Evolutionary conservation across 2,888 invertebrate genomes (phyloP).

Genomic region (Ormyrus labotus): DNA sequence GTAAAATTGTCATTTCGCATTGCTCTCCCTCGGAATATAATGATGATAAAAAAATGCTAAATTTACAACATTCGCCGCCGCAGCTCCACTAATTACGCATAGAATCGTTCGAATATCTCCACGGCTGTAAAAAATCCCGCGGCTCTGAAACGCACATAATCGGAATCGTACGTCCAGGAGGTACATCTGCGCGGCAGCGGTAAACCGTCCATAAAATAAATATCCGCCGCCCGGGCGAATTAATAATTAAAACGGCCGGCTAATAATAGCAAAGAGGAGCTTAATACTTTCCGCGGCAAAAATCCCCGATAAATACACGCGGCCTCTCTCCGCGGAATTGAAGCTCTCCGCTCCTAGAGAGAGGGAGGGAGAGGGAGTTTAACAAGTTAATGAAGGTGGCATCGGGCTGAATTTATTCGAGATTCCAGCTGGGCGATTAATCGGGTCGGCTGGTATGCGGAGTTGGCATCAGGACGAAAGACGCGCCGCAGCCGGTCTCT

Average conservation of each 20-base stretch:
- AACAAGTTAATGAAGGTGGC: conserved; percentile 26
- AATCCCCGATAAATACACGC: neutral
- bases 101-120: too few relatives aligned
- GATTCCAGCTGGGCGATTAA: conserved; percentile 33
- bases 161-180: too few relatives aligned
- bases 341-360: neutral
- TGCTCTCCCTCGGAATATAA: too few relatives aligned
- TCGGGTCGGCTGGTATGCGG: conserved; percentile 19
- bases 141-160: too few relatives aligned
- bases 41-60: too few relatives aligned
- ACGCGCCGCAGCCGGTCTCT: neutral
- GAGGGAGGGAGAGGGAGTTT: neutral
- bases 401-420: conserved; percentile 32
- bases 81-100: too few relatives aligned
- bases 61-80: too few relatives aligned
- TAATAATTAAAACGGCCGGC: neutral
- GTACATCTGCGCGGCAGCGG: too few relatives aligned
- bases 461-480: neutral
- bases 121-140: too few relatives aligned
- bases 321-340: neutral
- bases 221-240: too few relatives aligned
- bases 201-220: too few relatives aligned
- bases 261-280: neutral
- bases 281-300: neutral
- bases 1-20: too few relatives aligned